Base-by-base conservation (phyloP, 2,113 vertebrate genomes). In the Osmerus eperlanus region DNA sequence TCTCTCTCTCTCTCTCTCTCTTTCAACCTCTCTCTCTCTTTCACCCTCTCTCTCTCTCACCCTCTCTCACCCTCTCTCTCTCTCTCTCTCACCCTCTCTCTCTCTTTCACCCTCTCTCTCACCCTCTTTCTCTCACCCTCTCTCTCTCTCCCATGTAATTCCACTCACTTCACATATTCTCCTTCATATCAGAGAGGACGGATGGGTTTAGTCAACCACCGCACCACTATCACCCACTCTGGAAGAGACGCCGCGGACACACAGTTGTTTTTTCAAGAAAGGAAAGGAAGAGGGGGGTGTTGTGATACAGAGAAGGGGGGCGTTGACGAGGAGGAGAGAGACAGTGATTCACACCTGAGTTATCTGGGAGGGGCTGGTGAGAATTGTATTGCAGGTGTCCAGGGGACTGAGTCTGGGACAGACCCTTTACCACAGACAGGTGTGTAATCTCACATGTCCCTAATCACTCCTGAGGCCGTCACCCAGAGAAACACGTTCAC, bases 261-360 rank as follows among this genome's bases (percentile, higher is more conserved):
- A 77, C 29, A 66, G 18, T 14, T 21, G 69, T 79, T 84, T 86
- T 87, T 85, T 86, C 18, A n/a, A n/a, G n/a, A n/a, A n/a, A 36
- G 25, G 32, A 63, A 63, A n/a, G 53, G 53, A 55, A 63, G 58
- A 8, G 5, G 61, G 25, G 60, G 16, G 61, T 60, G 18, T n/a
- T 60, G 18, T 3, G 21, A 61, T 84, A 80, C 82, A 87, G 29
- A 21, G 53, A 19, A 51, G 59, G n/a, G 41, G 15, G 60, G 19
- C 4, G 18, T 52, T 73, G 62, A 56, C 41, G 13, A 64, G 64
- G 51, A 79, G 60, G 73, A 85, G 77, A 79, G 71, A 88, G 83
- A 82, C 68, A 56, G 75, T 82, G 84, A 90, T 88, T 90, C 89
- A 87, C 85, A 86, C 84, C 82, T 83, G 70, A 64, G 54, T 58